Conservation (phyloP, 2,797 vertebrate species). For the Bradypus variegatus region DNA sequence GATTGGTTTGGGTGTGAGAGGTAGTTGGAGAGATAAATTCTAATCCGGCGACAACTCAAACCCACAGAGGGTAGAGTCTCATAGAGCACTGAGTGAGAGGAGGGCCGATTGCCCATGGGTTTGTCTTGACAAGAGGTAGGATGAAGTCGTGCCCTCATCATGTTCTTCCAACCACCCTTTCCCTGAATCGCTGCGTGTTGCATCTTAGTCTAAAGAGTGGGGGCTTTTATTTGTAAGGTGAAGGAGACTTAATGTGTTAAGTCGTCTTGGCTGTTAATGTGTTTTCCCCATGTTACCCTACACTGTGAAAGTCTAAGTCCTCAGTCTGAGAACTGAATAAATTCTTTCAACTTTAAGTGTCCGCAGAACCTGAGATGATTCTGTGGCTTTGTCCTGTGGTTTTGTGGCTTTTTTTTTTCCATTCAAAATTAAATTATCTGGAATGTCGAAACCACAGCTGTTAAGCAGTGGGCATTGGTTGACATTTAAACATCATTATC, state of each 20-base stretch:
- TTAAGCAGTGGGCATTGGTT: constrained; percentile 70
- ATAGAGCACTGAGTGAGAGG: rapidly evolving
- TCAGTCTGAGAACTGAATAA: neutral
- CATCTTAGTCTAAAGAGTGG: neutral
- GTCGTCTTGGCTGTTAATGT: neutral
- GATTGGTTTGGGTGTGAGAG: neutral
- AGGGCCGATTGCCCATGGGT: neutral
- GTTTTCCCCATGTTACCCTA: neutral
- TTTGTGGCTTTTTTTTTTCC: constrained; percentile 56
- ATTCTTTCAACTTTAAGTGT: constrained; percentile 46
- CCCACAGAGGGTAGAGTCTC: neutral
- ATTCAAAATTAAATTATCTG: constrained; percentile 73
- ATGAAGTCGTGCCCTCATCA: neutral
- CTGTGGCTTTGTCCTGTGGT: neutral
- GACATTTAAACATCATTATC: constrained; percentile 69
- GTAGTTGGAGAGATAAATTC: neutral
- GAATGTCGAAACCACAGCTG: constrained; percentile 63
- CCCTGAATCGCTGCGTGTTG: rapidly evolving
- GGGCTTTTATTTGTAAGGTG: neutral
- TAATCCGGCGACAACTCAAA: neutral
- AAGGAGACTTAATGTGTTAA: neutral
- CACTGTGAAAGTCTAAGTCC: constrained; percentile 32
- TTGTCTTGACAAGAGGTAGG: neutral
- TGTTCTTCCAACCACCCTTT: rapidly evolving
- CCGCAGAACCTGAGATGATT: constrained; percentile 41